Evolutionary conservation across 2,797 vertebrate genomes (phyloP).

Genomic region (Myripristis jacobus): DNA sequence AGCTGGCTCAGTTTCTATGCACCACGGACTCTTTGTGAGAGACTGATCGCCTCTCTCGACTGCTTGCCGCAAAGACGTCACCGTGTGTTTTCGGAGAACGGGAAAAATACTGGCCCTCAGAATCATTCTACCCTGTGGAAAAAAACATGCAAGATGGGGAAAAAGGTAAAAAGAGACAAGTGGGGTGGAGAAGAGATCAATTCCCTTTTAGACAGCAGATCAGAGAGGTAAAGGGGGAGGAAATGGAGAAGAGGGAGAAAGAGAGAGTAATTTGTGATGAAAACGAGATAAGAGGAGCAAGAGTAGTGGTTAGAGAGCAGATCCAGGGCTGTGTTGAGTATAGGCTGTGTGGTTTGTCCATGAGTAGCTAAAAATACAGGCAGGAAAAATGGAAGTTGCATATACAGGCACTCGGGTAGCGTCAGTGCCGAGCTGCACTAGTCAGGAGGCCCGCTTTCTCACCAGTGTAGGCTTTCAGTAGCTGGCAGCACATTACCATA

Average conservation of each 20-base stretch:
- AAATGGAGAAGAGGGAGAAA: neutral
- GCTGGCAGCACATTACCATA: slow-evolving; percentile 54
- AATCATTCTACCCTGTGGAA: slow-evolving; percentile 48
- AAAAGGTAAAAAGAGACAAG: slow-evolving; percentile 47
- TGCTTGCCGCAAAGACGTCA: slow-evolving; percentile 67
- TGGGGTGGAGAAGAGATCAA: slow-evolving; percentile 30
- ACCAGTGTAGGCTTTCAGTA: slow-evolving; percentile 72
- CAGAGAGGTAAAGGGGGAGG: neutral
- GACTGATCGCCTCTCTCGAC: slow-evolving; percentile 45
- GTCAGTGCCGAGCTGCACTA: neutral
- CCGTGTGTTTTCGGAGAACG: slow-evolving; percentile 47
- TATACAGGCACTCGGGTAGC: slow-evolving; percentile 24
- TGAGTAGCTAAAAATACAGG: slow-evolving; percentile 61
- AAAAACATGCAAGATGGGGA: slow-evolving; percentile 45
- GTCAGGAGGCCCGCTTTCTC: slow-evolving; percentile 61
- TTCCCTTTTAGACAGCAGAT: slow-evolving; percentile 2
- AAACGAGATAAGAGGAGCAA: slow-evolving; percentile 6
- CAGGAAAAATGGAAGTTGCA: slow-evolving; percentile 44
- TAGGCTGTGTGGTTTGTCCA: slow-evolving; percentile 35
- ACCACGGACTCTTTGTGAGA: slow-evolving; percentile 27
- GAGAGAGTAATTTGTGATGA: neutral
- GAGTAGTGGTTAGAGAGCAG: slow-evolving; percentile 16
- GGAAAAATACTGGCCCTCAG: slow-evolving; percentile 43
- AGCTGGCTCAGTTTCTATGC: slow-evolving; percentile 38
- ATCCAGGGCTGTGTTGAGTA: slow-evolving; percentile 5